Evolutionary conservation across 2,113 vertebrate species (phyloP).

Genomic region (Micromys minutus): DNA sequence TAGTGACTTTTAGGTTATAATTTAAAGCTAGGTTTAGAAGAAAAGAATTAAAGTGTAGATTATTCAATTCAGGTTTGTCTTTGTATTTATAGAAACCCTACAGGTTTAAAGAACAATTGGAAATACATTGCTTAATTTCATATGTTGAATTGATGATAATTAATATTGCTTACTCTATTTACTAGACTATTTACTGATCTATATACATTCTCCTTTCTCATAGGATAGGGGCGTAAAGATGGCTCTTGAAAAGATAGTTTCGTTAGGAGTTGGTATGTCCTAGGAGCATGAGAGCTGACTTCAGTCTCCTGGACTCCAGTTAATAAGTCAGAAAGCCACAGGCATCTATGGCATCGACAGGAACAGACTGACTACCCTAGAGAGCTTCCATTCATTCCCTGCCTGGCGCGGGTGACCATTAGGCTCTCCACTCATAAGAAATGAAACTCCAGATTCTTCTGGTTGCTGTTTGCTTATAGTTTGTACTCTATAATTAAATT

Average conservation of each 20-base stretch:
- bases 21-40: conserved; percentile 18
- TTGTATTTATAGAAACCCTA: conserved; percentile 13
- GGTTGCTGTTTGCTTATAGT: neutral
- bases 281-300: conserved; percentile 15
- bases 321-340: neutral
- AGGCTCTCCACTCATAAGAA: neutral
- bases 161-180: conserved; percentile 20
- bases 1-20: neutral
- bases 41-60: conserved; percentile 19
- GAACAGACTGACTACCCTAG: neutral
- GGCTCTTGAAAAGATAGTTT: conserved; percentile 24
- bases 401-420: neutral
- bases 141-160: conserved; percentile 21
- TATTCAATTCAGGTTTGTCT: conserved; percentile 5
- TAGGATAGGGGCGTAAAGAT: neutral
- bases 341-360: neutral
- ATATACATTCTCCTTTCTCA: conserved; percentile 26
- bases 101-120: neutral
- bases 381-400: neutral
- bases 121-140: conserved; percentile 28
- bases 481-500: neutral
- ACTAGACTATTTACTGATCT: neutral
- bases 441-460: neutral
- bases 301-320: neutral
- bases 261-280: neutral